Conservation (phyloP, 1,140 invertebrate species). For the Campoletis sonorensis region DNA sequence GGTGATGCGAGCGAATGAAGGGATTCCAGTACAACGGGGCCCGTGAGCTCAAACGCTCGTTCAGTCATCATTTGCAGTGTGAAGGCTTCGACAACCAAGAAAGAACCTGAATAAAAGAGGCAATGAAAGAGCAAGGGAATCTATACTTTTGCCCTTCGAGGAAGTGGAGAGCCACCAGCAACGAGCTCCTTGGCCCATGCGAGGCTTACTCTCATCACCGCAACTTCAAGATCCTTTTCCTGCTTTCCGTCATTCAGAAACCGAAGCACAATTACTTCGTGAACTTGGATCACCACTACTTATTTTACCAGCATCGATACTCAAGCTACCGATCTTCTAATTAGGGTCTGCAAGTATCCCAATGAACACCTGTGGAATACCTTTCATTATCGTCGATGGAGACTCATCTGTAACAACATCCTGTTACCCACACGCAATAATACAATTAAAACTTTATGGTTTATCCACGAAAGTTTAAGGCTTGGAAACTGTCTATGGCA, state of each 20-base stretch:
- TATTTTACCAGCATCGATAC: neutral
- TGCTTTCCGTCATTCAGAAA: conserved; percentile 6
- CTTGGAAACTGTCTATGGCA: conserved; percentile 77
- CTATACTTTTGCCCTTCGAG: neutral
- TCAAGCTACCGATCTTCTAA: neutral
- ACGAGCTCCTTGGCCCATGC: neutral
- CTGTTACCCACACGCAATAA: neutral
- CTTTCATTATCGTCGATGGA: neutral
- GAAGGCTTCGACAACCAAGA: neutral
- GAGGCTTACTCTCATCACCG: neutral
- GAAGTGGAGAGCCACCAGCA: neutral
- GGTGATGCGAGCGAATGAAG: conserved; percentile 41
- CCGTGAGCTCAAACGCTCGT: neutral
- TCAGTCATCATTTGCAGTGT: conserved; percentile 18
- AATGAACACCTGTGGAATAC: neutral
- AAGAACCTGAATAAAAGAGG: neutral
- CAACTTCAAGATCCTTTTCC: neutral
- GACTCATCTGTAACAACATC: no score
- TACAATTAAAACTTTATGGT: neutral
- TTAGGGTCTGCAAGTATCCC: neutral
- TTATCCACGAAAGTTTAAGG: conserved; percentile 41
- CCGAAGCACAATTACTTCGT: neutral
- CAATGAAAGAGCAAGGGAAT: neutral
- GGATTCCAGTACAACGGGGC: conserved; percentile 24
- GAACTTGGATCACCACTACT: neutral